A percentile compares a stretch with the other conserved stretches of the same genome.
These are phyloP conservation scores for Bufotes viridis DNA, from an alignment of 2,797 vertebrate species.

Conservation along the genomic window DNA sequence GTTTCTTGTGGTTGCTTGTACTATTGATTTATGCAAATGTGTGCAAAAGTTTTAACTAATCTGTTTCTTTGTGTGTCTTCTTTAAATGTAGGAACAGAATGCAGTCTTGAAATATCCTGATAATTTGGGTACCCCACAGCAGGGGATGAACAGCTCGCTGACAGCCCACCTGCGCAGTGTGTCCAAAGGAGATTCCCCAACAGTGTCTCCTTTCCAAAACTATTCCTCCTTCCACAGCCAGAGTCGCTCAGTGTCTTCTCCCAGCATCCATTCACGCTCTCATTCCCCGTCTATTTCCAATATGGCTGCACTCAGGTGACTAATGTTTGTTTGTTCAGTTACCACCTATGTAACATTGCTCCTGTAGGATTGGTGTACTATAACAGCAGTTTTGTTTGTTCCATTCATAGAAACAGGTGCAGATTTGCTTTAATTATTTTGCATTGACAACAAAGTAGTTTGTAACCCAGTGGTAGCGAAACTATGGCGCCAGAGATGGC, in stretches of 20 bases:
- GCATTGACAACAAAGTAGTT: no score
- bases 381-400: background rate
- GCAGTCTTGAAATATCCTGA: constrained; percentile 85
- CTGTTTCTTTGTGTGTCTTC: background rate
- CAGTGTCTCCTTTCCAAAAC: constrained; percentile 89
- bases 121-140: constrained; percentile 78
- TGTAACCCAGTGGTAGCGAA: no score
- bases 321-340: background rate
- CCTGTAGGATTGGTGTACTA: background rate
- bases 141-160: constrained; percentile 80
- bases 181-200: constrained; percentile 87
- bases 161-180: constrained; percentile 86
- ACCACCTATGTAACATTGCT: background rate
- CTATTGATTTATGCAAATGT: no score
- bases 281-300: constrained; percentile 92
- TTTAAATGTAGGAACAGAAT: constrained; percentile 82
- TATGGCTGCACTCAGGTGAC: constrained; percentile 95
- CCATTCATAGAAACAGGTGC: background rate
- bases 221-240: constrained; percentile 87
- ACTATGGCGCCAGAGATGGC: no score
- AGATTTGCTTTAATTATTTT: background rate
- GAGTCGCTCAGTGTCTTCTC: constrained; percentile 80
- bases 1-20: no score
- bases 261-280: constrained; percentile 85
- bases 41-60: no score